Evolutionary conservation across 2,888 invertebrate genomes (phyloP), one percentile per base, ranked within the genome.

Genomic region (Carpatolechia fugitivella): DNA sequence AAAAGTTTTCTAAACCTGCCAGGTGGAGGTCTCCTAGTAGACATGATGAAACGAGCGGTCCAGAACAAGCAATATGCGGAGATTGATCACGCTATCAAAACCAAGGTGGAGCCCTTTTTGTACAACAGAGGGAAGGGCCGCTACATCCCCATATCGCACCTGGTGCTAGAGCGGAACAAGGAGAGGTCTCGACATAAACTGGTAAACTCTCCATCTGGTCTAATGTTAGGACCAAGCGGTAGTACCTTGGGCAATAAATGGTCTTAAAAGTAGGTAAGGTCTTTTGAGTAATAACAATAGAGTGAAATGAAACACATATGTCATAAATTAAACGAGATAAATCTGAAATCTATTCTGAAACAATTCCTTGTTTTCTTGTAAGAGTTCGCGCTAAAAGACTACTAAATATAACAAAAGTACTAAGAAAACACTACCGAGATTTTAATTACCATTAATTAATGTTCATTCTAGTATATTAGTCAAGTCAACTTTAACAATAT

Each of bases 101-200:
- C 95, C 0, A 96, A 97, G 78, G 96, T 98, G 11, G 95, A 96
- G 68, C 97, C 97, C 0, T 98, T 97, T 80, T 86, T 99, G 18
- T 99, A 99, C 82, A 98, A 98, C 78, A 96, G 94, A 74, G 99
- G 99, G 2, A 93, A 94, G 67, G 99, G 99, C 0, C 94, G 96
- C 56, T 95, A 97, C 82, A 95, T 99, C 68, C 97, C 98, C 0
- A 94, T 98, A 65, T 94, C 96, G 0, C 96, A 97, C 73, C 84
- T 99, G 54, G 97, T 99, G 2, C 90, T 98, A 54, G 84, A 96
- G 53, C 90, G 98, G 62, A 98, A 98, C 78, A 96, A 95, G 75
- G 97, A 98, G 68, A 91, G 98, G 40, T 91, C 95, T 0, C 91
- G 95, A 56, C 94, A 96, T 66, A 96, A 95, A 85, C 91, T 96